A percentile compares a stretch with the other conserved stretches of the same genome.
Conservation (phyloP, 2,113 vertebrate genomes). For the Gopherus evgoodei region DNA sequence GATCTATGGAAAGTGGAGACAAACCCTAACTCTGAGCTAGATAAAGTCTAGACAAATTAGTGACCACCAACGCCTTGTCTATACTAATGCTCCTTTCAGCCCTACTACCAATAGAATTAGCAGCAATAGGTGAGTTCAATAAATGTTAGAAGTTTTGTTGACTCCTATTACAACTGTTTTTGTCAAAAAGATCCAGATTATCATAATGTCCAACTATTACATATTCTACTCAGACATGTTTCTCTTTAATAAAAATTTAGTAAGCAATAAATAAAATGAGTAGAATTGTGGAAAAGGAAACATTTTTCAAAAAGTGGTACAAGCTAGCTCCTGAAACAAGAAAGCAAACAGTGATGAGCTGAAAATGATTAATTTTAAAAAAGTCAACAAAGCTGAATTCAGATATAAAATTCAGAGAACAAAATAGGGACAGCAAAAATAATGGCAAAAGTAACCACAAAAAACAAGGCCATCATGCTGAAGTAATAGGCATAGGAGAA, state of each 20-base stretch:
- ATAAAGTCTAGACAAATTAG: neutral
- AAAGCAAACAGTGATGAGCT: slow-evolving; percentile 52
- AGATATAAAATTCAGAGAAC: neutral
- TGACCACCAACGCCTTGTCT: rapidly evolving
- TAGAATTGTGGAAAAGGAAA: neutral
- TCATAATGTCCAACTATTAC: neutral
- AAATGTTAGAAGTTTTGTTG: neutral
- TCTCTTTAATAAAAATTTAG: slow-evolving; percentile 43
- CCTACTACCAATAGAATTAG: neutral
- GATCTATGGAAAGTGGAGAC: no score
- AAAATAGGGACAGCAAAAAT: neutral
- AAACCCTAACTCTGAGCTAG: neutral
- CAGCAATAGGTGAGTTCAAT: neutral
- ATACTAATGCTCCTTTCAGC: neutral
- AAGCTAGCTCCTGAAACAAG: slow-evolving; percentile 73
- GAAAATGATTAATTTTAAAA: slow-evolving; percentile 42
- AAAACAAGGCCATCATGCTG: neutral
- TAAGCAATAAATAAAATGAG: slow-evolving; percentile 40
- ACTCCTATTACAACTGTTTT: slow-evolving; percentile 19
- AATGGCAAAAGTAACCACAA: neutral
- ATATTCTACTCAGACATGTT: neutral
- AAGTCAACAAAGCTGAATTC: neutral
- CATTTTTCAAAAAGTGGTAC: slow-evolving; percentile 70
- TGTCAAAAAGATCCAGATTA: slow-evolving; percentile 23
- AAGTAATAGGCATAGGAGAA: neutral